phyloP scores from a whole-genome alignment of 2,113 vertebrate species.

The Labeo catla region DNA sequence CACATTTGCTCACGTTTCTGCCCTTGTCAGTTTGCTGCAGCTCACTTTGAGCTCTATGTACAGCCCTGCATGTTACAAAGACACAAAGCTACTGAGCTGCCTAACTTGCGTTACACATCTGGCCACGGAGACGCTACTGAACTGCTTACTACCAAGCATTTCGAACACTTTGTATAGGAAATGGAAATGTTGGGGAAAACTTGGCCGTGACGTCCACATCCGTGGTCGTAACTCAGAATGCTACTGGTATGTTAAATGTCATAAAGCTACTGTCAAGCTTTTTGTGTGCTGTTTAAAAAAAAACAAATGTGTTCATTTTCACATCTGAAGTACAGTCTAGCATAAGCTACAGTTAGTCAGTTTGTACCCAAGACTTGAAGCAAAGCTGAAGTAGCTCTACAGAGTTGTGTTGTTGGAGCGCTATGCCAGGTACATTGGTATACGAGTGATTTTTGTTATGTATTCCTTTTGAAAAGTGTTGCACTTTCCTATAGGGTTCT shows the following conservation, averaged over 20 bases:
- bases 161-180: not conserved
- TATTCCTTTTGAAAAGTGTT: slow-evolving; percentile 27
- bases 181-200: not conserved
- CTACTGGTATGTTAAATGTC: slow-evolving; percentile 4
- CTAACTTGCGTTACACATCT: slow-evolving; percentile 40
- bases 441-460: slow-evolving; percentile 4
- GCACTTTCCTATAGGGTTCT: slow-evolving; percentile 19
- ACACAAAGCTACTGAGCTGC: slow-evolving; percentile 68
- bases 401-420: not conserved
- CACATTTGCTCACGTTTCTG: slow-evolving; percentile 41
- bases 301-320: not conserved
- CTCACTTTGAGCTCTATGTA: slow-evolving; percentile 49
- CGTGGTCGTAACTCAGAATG: not conserved
- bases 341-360: not conserved
- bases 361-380: slow-evolving; percentile 23
- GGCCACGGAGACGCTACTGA: not conserved
- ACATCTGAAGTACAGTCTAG: not conserved
- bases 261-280: slow-evolving; percentile 2
- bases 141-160: slow-evolving; percentile 13
- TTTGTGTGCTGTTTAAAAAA: slow-evolving; percentile 23
- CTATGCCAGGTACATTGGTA: slow-evolving; percentile 27
- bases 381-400: slow-evolving; percentile 22
- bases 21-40: slow-evolving; percentile 68
- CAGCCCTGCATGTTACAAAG: slow-evolving; percentile 52
- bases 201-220: slow-evolving; percentile 31